phyloP scores from a whole-genome alignment of 2,113 vertebrate species.

The Cacatua alba region DNA sequence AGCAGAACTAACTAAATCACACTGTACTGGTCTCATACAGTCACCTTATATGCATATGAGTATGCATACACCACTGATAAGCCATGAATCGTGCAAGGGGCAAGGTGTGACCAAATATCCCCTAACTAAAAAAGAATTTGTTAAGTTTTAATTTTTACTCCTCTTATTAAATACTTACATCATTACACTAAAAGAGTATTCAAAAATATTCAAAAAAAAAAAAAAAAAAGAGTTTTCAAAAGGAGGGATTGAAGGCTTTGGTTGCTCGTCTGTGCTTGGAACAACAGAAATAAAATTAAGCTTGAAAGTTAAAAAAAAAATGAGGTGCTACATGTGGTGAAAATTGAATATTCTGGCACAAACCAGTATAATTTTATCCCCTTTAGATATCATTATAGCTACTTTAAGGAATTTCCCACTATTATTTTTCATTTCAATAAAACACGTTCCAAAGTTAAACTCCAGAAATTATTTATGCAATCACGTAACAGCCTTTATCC shows the following conservation, averaged over 20 bases:
- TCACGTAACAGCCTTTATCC: neutral
- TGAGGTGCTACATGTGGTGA: neutral
- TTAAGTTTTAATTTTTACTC: neutral
- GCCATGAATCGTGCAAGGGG: neutral
- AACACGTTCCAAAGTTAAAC: neutral
- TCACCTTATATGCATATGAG: neutral
- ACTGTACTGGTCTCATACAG: neutral
- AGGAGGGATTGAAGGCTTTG: neutral
- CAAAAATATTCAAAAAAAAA: neutral
- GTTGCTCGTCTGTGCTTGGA: neutral
- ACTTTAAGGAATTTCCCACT: neutral
- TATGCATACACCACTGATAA: neutral
- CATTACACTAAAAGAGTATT: neutral
- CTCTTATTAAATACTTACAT: neutral
- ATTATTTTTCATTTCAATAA: conserved; percentile 23
- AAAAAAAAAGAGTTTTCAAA: neutral
- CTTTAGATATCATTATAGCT: neutral
- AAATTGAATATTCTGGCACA: neutral
- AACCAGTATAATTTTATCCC: neutral
- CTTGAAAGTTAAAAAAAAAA: neutral
- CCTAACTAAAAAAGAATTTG: neutral
- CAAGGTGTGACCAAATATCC: neutral
- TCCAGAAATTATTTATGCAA: neutral
- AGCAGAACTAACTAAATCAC: neutral
- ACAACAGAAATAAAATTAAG: neutral